phyloP scores from a whole-genome alignment of 2,797 vertebrate species.

The Pangasius djambal region DNA sequence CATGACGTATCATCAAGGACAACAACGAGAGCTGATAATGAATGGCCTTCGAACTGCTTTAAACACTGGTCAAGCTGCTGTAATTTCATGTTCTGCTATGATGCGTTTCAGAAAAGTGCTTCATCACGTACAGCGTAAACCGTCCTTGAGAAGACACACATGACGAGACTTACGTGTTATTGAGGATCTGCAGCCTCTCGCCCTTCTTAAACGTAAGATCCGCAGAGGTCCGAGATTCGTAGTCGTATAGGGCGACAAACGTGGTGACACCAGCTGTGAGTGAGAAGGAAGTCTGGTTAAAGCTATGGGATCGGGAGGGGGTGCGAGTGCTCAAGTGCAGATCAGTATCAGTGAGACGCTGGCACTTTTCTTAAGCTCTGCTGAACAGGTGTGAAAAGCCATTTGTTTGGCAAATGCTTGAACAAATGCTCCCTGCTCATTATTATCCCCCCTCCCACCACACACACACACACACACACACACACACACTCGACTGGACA shows the following conservation, averaged over 20 bases:
- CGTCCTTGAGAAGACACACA: neutral
- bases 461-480: neutral
- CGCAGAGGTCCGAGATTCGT: constrained; percentile 91
- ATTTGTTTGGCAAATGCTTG: constrained; percentile 27
- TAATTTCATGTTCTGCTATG: neutral
- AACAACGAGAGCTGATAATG: neutral
- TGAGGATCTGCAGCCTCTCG: constrained; percentile 94
- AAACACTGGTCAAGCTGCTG: neutral
- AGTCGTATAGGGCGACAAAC: constrained; percentile 96
- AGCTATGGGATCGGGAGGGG: neutral
- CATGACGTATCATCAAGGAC: constrained; percentile 2
- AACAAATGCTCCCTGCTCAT: constrained; percentile 29
- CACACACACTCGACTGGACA: neutral
- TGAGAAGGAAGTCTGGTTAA: constrained; percentile 37
- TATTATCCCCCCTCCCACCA: neutral
- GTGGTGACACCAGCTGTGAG: constrained; percentile 91
- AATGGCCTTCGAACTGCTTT: neutral
- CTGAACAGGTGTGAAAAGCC: constrained; percentile 31
- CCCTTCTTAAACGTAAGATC: constrained; percentile 97
- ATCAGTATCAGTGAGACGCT: neutral
- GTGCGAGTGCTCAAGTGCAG: neutral
- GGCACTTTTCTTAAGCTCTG: constrained; percentile 1
- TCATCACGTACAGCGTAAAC: neutral
- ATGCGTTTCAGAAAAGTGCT: neutral
- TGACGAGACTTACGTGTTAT: constrained; percentile 91